Base-by-base conservation (phyloP, 2,113 vertebrate species). In the Nesogale talazaci region DNA sequence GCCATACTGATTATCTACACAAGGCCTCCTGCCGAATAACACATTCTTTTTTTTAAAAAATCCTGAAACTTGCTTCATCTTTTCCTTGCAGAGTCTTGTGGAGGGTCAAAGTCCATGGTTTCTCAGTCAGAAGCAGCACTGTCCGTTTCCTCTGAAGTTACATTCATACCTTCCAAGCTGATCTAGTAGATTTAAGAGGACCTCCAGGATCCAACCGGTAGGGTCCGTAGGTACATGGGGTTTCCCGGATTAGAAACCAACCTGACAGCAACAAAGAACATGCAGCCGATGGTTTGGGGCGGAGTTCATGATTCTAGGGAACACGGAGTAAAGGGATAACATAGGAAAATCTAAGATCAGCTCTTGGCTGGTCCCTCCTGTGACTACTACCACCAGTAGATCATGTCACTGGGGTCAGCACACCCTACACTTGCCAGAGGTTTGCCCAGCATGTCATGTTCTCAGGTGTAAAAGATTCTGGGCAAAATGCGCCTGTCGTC, bases 241-340 rank as follows among this genome's bases (percentile, higher is more conserved):
- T 22, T 10, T 6, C 20, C 34, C 19, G 20, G 20, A 72, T 17
- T 22, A 5, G 8, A 20, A 20, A 72, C 22, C 19, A 1, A 22
- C 19, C 11, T 9, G 7, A 72, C 14, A 20, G 70, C 70, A 72
- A 10, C 70, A 10, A 70, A 65, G 25, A 65, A 16, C 70, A 36
- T 36, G 19, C 0, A 8, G 42, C 23, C 70, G 7, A 16, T 63
- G 4, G 0, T 31, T 2, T 1, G 14, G 15, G 27, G 19, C 17
- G 10, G 38, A 67, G 2, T 16, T n/a, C 40, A 12, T 88, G 34
- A 56, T 70, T 46, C 52, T 36, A 63, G 34, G 67, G 67, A 29
- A 46, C 16, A 29, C n/a, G 76, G 29, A 29, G 12, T 4, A 1
- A n/a, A 42, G 72, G 67, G 46, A 0, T 11, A 70, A 15, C 74